Evolutionary conservation across 2,797 vertebrate genomes (phyloP).

Genomic region (Muraenolepis orangiensis): DNA sequence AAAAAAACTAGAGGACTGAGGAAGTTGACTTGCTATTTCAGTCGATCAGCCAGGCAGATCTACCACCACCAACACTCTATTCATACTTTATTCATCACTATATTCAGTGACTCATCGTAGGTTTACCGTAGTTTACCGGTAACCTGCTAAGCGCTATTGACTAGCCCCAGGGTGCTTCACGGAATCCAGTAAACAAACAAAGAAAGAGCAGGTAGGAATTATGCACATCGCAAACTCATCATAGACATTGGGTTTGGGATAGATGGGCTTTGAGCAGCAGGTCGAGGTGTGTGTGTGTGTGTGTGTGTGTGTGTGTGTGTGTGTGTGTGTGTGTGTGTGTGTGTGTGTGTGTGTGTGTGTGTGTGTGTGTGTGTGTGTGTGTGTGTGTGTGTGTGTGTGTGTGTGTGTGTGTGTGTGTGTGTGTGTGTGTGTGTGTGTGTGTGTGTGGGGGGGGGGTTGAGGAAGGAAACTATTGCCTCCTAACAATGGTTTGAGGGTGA

Average conservation of each 20-base stretch:
- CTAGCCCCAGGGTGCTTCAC: constrained; percentile 19
- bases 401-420: too few species aligned
- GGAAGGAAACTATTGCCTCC: background rate
- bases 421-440: too few species aligned
- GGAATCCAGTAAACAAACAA: constrained; percentile 23
- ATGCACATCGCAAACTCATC: too few species aligned
- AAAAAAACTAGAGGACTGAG: background rate
- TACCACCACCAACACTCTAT: background rate
- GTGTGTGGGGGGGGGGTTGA: background rate
- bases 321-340: too few species aligned
- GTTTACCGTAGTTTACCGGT: constrained; percentile 33
- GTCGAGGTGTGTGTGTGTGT: too few species aligned
- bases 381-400: too few species aligned
- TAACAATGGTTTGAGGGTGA: background rate
- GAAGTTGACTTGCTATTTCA: background rate
- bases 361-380: too few species aligned
- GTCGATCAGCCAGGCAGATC: background rate
- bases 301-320: too few species aligned
- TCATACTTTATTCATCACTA: constrained; percentile 11
- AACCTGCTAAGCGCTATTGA: constrained; percentile 37
- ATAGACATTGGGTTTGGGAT: too few species aligned
- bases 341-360: too few species aligned
- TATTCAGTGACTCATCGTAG: constrained; percentile 54
- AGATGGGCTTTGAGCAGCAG: too few species aligned
- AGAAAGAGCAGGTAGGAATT: constrained; percentile 10